These are phyloP conservation scores for Ceramica pisi DNA, from an alignment of 2,888 invertebrate genomes.

Conservation along the genomic window DNA sequence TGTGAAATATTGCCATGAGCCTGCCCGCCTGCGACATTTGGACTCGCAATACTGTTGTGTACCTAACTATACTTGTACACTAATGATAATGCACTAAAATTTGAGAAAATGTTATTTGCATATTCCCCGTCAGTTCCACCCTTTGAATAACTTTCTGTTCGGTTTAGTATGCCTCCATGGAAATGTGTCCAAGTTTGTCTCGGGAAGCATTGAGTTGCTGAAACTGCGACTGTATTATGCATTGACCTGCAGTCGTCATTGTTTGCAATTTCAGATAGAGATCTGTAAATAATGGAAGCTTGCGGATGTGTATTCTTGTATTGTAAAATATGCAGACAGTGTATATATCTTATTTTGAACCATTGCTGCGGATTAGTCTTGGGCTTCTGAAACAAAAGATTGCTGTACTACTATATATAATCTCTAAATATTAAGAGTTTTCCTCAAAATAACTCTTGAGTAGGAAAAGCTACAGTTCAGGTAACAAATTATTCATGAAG, in stretches of 20 bases:
- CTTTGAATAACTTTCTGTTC: constrained; percentile 48
- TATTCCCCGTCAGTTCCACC: constrained; percentile 31
- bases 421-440: constrained; percentile 23
- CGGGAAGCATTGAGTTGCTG: constrained; percentile 40
- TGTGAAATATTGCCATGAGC: constrained; percentile 78
- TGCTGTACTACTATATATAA: background rate
- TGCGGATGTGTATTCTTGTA: constrained; percentile 33
- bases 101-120: constrained; percentile 52
- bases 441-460: background rate
- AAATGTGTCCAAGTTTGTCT: constrained; percentile 57
- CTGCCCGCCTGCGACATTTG: constrained; percentile 71
- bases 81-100: constrained; percentile 57
- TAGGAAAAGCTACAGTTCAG: constrained; percentile 24
- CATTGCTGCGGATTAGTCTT: constrained; percentile 23
- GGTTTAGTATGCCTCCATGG: constrained; percentile 43
- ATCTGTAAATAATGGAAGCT: constrained; percentile 49
- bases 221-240: constrained; percentile 54
- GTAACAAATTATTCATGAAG: constrained; percentile 38
- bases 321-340: constrained; percentile 44
- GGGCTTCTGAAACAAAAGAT: constrained; percentile 23
- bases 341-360: constrained; percentile 31
- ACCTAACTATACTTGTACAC: constrained; percentile 32
- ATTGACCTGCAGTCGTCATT: constrained; percentile 54
- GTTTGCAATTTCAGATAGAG: constrained; percentile 56
- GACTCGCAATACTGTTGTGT: constrained; percentile 54